Conservation (phyloP, 2,113 vertebrate species). For the Acrocephalus kingi region DNA sequence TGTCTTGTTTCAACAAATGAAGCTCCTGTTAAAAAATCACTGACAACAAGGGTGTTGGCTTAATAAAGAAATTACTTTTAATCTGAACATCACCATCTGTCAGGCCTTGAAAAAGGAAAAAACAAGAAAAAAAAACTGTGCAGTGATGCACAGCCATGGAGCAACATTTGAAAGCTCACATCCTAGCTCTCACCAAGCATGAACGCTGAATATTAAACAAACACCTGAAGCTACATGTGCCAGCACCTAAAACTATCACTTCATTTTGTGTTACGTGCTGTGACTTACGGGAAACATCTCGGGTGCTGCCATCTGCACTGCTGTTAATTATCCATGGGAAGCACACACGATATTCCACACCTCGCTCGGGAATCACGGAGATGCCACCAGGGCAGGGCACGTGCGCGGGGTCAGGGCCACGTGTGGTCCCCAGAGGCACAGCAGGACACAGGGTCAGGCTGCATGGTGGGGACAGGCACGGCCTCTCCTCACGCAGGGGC, state of each 20-base stretch:
- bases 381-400: not conserved
- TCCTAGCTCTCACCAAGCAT: not conserved
- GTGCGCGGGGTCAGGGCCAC: not conserved
- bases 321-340: slow-evolving; percentile 28
- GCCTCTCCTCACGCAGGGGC: not conserved
- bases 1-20: not conserved
- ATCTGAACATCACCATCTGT: slow-evolving; percentile 60
- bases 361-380: not conserved
- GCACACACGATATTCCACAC: not conserved
- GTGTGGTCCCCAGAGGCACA: fast-evolving
- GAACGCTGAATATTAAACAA: slow-evolving; percentile 47
- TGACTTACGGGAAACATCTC: not conserved
- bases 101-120: slow-evolving; percentile 13
- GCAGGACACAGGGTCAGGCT: not conserved
- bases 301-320: not conserved
- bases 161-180: slow-evolving; percentile 25
- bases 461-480: not conserved
- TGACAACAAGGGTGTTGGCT: slow-evolving; percentile 14
- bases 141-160: not conserved
- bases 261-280: slow-evolving; percentile 22
- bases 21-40: slow-evolving; percentile 42
- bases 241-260: slow-evolving; percentile 38
- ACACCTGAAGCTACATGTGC: slow-evolving; percentile 63
- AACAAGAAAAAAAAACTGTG: not conserved
- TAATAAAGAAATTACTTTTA: slow-evolving; percentile 63